Evolutionary conservation across 2,888 invertebrate genomes (phyloP).

Genomic region (Eupithecia vulgata): DNA sequence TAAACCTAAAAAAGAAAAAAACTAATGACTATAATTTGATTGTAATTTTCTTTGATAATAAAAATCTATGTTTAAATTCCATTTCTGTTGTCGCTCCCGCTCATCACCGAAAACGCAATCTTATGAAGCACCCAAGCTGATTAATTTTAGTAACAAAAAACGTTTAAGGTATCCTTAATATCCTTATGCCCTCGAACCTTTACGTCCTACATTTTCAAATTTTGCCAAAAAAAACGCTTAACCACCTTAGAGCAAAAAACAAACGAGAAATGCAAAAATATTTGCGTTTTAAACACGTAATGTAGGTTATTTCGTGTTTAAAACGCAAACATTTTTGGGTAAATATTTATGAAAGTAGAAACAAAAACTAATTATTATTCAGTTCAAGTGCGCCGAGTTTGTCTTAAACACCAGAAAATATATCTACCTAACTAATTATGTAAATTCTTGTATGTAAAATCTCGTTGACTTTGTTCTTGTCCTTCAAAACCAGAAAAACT

Average conservation of each 20-base stretch:
- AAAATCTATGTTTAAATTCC: no score
- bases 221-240: not conserved
- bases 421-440: not conserved
- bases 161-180: no score
- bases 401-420: no score
- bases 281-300: no score
- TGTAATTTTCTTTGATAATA: no score
- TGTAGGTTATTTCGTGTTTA: not conserved
- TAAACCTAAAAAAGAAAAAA: no score
- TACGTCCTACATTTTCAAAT: not conserved
- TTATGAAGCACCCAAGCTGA: no score
- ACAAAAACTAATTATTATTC: not conserved
- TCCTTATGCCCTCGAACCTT: no score
- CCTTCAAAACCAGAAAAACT: not conserved
- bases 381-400: not conserved
- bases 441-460: not conserved
- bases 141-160: no score
- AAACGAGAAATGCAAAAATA: not conserved
- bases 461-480: not conserved
- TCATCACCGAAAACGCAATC: no score
- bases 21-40: no score
- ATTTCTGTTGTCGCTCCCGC: no score
- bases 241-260: not conserved
- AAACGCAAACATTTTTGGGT: not conserved
- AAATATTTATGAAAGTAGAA: slow-evolving; percentile 3